These are phyloP conservation scores for Acronicta aceris DNA, from an alignment of 2,888 invertebrate genomes.

Conservation along the genomic window DNA sequence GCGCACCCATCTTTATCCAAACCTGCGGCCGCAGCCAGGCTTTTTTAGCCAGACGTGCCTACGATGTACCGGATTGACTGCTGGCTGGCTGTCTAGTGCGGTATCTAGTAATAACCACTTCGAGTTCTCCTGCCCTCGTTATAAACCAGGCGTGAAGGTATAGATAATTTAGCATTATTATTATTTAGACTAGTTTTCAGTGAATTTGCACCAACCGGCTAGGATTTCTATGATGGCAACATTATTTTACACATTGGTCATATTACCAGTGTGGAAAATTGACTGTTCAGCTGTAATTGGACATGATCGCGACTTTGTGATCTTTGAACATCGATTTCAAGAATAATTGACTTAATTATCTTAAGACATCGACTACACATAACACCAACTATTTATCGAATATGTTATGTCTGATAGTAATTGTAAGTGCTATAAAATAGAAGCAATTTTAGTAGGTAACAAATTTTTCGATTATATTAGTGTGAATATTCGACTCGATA, in stretches of 20 bases:
- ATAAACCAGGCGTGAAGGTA: slow-evolving; percentile 50
- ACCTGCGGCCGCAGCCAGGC: slow-evolving; percentile 53
- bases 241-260: slow-evolving; percentile 22
- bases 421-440: slow-evolving; percentile 52
- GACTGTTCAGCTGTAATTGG: slow-evolving; percentile 41
- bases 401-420: slow-evolving; percentile 36
- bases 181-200: slow-evolving; percentile 55
- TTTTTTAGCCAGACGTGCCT: slow-evolving; percentile 46
- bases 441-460: slow-evolving; percentile 52
- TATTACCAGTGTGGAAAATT: slow-evolving; percentile 10
- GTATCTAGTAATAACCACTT: slow-evolving; percentile 52
- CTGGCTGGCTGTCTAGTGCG: slow-evolving; percentile 50
- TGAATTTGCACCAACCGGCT: slow-evolving; percentile 43
- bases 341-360: slow-evolving; percentile 19
- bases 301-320: slow-evolving; percentile 17
- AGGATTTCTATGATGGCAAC: slow-evolving; percentile 46
- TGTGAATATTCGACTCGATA: slow-evolving; percentile 48
- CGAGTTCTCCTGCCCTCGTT: slow-evolving; percentile 51
- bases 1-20: slow-evolving; percentile 50
- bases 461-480: slow-evolving; percentile 51
- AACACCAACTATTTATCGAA: slow-evolving; percentile 12
- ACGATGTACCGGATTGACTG: slow-evolving; percentile 47
- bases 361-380: background rate
- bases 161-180: slow-evolving; percentile 49
- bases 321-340: slow-evolving; percentile 36